Percentiles rank a stretch among this genome's conserved stretches.
These are phyloP conservation scores for Percopsis omiscomaycus DNA, from an alignment of 2,797 vertebrate genomes.

Conservation along the genomic window DNA sequence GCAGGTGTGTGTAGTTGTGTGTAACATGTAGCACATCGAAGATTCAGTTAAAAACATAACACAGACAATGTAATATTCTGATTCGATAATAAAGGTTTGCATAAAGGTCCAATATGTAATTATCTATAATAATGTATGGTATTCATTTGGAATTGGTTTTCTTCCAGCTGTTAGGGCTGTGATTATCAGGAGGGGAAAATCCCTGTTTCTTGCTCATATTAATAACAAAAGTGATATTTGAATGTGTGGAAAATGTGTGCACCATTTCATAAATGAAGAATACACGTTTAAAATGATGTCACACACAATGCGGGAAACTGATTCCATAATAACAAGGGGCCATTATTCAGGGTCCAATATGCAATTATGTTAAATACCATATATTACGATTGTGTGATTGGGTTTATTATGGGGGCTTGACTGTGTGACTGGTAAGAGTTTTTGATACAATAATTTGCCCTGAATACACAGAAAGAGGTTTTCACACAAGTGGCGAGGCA, in stretches of 20 bases:
- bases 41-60: conserved; percentile 20
- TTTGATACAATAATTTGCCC: conserved; percentile 18
- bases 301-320: neutral
- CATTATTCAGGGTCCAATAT: conserved; percentile 32
- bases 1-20: conserved; percentile 18
- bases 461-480: conserved; percentile 10
- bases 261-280: conserved; percentile 1
- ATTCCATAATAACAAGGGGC: conserved; percentile 19
- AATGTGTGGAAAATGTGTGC: conserved; percentile 1
- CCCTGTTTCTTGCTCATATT: no score
- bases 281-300: neutral
- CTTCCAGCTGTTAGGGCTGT: conserved; percentile 13
- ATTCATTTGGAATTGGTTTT: conserved; percentile 30
- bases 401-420: conserved; percentile 30
- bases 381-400: conserved; percentile 18
- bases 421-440: conserved; percentile 9
- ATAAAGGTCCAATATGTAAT: conserved; percentile 32
- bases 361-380: conserved; percentile 46
- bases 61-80: conserved; percentile 27
- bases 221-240: neutral
- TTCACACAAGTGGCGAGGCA: conserved; percentile 10
- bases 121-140: conserved; percentile 34
- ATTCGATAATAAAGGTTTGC: conserved; percentile 26
- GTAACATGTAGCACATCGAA: neutral
- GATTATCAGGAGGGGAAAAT: conserved; percentile 21